Evolutionary conservation across 2,113 vertebrate genomes (phyloP).

Genomic region (Lophotis ruficrista): DNA sequence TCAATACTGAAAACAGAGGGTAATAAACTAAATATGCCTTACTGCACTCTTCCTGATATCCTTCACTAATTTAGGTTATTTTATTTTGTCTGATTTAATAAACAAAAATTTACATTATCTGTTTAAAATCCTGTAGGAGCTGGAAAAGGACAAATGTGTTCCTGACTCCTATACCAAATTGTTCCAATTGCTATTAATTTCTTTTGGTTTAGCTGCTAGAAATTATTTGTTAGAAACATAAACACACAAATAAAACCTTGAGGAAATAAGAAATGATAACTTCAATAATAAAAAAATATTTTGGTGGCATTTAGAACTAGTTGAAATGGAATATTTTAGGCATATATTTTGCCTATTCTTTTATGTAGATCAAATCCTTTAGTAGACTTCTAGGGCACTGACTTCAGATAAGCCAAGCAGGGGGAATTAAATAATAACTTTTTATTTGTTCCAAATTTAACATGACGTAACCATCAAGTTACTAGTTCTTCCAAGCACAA

Average conservation of each 20-base stretch:
- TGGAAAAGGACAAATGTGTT: neutral
- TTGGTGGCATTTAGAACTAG: neutral
- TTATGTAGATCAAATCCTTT: neutral
- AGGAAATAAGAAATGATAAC: neutral
- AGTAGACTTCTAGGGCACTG: neutral
- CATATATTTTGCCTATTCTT: neutral
- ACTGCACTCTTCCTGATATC: neutral
- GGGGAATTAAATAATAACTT: neutral
- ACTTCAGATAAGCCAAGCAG: neutral
- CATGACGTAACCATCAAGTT: neutral
- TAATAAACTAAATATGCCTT: neutral
- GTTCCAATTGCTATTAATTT: neutral
- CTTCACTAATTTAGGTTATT: neutral
- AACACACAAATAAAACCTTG: neutral
- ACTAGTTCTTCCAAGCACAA: neutral
- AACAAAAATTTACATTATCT: neutral
- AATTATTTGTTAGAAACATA: neutral
- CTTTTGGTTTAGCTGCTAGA: neutral
- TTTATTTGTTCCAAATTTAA: neutral
- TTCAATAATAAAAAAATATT: neutral
- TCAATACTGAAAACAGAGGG: neutral
- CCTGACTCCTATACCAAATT: neutral
- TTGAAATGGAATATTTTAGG: neutral
- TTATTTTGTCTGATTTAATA: neutral
- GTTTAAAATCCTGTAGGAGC: neutral